These are phyloP conservation scores for Metaphire vulgaris DNA, from an alignment of 1,140 invertebrate species.

Conservation along the genomic window DNA sequence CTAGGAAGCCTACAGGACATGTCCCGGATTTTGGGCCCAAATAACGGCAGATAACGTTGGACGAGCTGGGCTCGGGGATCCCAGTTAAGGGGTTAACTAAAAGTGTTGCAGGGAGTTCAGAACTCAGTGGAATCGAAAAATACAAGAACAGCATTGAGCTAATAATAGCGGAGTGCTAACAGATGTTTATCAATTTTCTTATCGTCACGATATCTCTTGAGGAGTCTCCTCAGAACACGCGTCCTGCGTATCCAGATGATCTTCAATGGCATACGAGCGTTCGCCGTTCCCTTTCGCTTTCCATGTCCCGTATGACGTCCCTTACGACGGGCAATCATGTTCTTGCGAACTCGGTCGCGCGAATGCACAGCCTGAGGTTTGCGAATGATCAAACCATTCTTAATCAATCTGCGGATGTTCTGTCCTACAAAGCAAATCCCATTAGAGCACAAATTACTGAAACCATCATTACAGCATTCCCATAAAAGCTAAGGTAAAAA, in stretches of 20 bases:
- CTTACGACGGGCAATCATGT: conserved; percentile 82
- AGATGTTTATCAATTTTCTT: conserved; percentile 99
- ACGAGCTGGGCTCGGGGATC: no score
- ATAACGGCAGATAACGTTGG: no score
- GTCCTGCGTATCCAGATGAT: conserved; percentile 97
- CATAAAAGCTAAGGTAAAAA: no score
- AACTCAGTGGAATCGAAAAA: no score
- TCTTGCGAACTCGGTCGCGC: conserved; percentile 89
- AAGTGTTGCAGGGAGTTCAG: no score
- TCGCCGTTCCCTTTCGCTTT: conserved; percentile 92
- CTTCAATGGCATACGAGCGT: conserved; percentile 98
- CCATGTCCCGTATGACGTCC: conserved; percentile 97
- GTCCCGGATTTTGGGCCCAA: no score
- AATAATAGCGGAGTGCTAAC: no score
- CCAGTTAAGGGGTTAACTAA: no score
- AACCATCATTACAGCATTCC: no score
- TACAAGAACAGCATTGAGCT: no score
- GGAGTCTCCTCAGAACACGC: conserved; percentile 84
- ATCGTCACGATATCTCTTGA: conserved; percentile 94
- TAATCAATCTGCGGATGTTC: conserved; percentile 96
- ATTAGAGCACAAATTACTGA: neutral
- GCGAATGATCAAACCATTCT: conserved; percentile 99
- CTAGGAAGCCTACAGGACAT: no score
- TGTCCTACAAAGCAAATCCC: conserved; percentile 68
- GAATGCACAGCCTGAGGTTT: conserved; percentile 99